Conservation (phyloP, 2,113 vertebrate genomes). For the Platichthys flesus region DNA sequence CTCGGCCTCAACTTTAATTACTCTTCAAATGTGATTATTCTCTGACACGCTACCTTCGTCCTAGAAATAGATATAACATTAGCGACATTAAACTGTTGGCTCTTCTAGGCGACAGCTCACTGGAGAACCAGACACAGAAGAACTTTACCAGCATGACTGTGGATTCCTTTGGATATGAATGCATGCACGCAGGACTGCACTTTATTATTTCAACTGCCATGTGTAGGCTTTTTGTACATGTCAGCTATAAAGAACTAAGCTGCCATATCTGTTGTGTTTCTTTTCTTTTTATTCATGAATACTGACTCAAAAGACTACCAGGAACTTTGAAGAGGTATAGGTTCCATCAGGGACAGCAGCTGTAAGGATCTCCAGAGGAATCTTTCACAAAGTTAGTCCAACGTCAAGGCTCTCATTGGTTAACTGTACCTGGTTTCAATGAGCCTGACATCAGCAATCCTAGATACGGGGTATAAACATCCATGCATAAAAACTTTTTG, state of each 20-base stretch:
- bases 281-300: too few species aligned
- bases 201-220: not conserved
- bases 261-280: too few species aligned
- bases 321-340: too few species aligned
- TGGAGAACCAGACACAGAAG: not conserved
- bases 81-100: conserved; percentile 40
- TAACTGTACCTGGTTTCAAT: too few species aligned
- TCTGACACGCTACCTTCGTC: conserved; percentile 61
- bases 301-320: too few species aligned
- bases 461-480: too few species aligned
- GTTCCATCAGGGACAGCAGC: too few species aligned
- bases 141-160: not conserved
- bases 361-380: too few species aligned
- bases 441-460: too few species aligned
- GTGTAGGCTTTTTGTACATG: not conserved
- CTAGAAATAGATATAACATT: conserved; percentile 63
- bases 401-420: too few species aligned
- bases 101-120: not conserved
- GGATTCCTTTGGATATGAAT: not conserved
- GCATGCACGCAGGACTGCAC: not conserved
- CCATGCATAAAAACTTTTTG: too few species aligned
- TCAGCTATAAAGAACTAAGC: not conserved
- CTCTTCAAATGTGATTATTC: conserved; percentile 69
- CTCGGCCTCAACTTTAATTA: conserved; percentile 69
- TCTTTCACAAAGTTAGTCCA: too few species aligned